phyloP scores from a whole-genome alignment of 2,113 vertebrate genomes.

The Tenebrosternarchus preto region DNA sequence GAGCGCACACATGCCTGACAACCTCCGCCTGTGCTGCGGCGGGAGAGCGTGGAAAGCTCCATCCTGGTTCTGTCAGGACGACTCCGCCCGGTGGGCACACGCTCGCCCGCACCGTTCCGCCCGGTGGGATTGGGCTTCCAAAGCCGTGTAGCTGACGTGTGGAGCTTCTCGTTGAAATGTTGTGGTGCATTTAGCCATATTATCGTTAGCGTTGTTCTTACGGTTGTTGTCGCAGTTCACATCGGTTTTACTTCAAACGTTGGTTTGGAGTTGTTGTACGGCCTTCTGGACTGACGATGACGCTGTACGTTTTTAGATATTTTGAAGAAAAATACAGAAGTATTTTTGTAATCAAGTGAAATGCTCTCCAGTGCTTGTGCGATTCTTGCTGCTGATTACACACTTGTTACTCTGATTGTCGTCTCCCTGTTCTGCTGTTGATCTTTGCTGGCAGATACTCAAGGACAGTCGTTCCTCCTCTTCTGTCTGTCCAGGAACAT shows the following conservation, averaged over 20 bases:
- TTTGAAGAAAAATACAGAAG: constrained; percentile 75
- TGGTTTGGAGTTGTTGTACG: constrained; percentile 66
- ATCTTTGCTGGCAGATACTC: neutral
- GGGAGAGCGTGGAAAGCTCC: too few relatives aligned
- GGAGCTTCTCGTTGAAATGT: constrained; percentile 41
- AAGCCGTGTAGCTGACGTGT: neutral
- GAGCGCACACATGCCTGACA: neutral
- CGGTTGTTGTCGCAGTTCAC: constrained; percentile 69
- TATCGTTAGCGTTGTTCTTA: constrained; percentile 43
- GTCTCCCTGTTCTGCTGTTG: constrained; percentile 14
- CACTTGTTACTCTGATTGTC: constrained; percentile 55
- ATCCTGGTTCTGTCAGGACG: too few relatives aligned
- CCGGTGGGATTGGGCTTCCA: neutral
- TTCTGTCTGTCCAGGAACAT: neutral
- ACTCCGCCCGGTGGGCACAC: too few relatives aligned
- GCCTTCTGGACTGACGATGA: constrained; percentile 67
- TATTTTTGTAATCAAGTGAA: constrained; percentile 79
- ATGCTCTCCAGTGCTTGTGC: constrained; percentile 64
- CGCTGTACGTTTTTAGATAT: constrained; percentile 80
- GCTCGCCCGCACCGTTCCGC: too few relatives aligned
- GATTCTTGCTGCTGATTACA: constrained; percentile 62
- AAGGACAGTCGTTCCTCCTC: too few relatives aligned
- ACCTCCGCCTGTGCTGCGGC: neutral
- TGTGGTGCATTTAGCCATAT: constrained; percentile 62
- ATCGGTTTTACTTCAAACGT: constrained; percentile 26